Evolutionary conservation across 2,113 vertebrate species (phyloP), one percentile per base, ranked within the genome.

Genomic region (Neodontobutis hainanensis): DNA sequence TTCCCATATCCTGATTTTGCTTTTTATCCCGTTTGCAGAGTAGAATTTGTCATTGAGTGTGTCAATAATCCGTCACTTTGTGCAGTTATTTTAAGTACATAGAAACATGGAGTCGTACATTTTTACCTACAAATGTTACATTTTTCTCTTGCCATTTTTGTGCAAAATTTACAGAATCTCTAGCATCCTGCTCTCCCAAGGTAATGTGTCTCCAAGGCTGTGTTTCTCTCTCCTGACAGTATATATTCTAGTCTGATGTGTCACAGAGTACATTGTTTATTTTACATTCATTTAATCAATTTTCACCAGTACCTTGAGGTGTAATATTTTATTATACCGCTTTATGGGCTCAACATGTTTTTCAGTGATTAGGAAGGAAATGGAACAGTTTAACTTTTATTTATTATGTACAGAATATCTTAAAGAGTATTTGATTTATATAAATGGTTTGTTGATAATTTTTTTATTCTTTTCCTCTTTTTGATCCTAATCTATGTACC

Each of bases 161-260:
- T 99, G 97, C 97, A 97, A 99, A 96, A 98, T 99, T 98, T 99
- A 93, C 97, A 99, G 97, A 99, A 96, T 96, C 94, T 95, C 95
- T 98, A 97, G 94, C 96, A 95, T 92, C 96, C 94, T 96, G 95
- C 95, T 92, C 95, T 94, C 94, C 95, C 95, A 98, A 99, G 97
- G 97, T 99, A 99, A 99, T 94, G 95, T 98, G 93, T 97, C 92
- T 97, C 94, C 96, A 95, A 96, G 96, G 96, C 95, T 97, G 95
- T 96, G 93, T 81, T 87, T 89, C 80, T 89, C 81, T 87, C 79
- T 68, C 85, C 79, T 86, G 69, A 82, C 64, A 80, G n/a, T 87
- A 63, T 78, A 83, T 89, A 73, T 84, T 59, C 85, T 52, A 71
- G 5, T 84, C 69, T 61, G 83, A 75, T 85, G 46, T 70, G 56